Evolutionary conservation across 2,113 vertebrate genomes (phyloP), one percentile per base, ranked within the genome.

Genomic region (Rissa tridactyla): DNA sequence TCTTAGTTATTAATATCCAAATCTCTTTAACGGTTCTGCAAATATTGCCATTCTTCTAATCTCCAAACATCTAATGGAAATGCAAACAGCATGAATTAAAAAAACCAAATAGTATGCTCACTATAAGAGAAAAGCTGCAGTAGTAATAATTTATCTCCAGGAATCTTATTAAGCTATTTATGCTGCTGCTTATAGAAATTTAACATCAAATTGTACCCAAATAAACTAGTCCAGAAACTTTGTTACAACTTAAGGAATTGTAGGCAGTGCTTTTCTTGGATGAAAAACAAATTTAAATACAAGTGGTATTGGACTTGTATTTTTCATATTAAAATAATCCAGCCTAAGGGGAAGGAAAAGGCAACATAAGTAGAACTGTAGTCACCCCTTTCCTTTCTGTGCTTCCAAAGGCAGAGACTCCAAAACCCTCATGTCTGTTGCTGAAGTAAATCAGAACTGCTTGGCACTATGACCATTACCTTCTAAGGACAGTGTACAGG

Each of bases 181-280:
- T 94, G 65, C 2, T 92, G 66, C 87, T 93, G 73, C 64, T 75
- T 61, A 29, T 69, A 78, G 68, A 49, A 81, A 64, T 93, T 88
- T 78, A 94, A 94, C 90, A 69, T 57, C 44, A 88, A 93, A 84
- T 26, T 42, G 42, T 71, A 77, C 85, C 51, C 83, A 95, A 89
- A 62, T 49, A 86, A 96, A 93, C 49, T 66, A 92, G 70, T 55
- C 70, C 75, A 79, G 75, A 66, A 95, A 92, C 81, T 94, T 95
- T 82, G 46, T 88, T 94, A 95, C 65, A 79, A 92, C 61, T 80
- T 22, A 70, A 82, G 54, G 34, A 30, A 34, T 75, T 96, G 57
- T 68, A 97, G 66, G 64, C 84, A 97, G 55, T 79, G 70, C 68
- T 94, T 86, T 60, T 81, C 73, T 86, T 89, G 90, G 68, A 86